Evolutionary conservation across 2,113 vertebrate genomes (phyloP), one percentile per base, ranked within the genome.

Genomic region (Nesoenas mayeri): DNA sequence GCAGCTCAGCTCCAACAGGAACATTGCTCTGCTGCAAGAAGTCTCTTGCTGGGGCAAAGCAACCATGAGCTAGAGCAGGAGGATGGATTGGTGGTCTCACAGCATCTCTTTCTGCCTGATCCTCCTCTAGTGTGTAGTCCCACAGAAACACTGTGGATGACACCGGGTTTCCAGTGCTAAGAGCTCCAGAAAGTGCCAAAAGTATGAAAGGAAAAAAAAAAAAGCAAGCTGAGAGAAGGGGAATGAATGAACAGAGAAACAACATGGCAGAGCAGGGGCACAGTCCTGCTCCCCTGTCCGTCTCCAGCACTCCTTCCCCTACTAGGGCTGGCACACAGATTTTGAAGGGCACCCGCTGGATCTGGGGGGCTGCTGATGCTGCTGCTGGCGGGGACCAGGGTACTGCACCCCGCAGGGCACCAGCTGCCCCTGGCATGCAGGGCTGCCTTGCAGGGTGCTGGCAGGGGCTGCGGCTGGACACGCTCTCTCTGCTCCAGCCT

Each of bases 371-470:
- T 34, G 42, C 15, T 12, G 51, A 11, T 42, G 79, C 29, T 1
- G 1, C 32, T 25, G 48, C 29, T 28, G 60, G 26, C 2, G 3
- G 44, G 15, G 11, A 5, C 38, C 65, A n/a, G 74, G 11, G 5
- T 26, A 16, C 32, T 1, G 1, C 51, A 6, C 5, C 22, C 15
- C 2, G 0, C 9, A 2, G 17, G 44, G 6, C 47, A 5, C 20
- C 5, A 6, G 25, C 22, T 17, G 12, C 20, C 6, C 40, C 53
- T 83, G 29, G 38, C 6, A 3, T 7, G 3, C 36, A 15, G 13
- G 36, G 48, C 58, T 60, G 38, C 31, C 40, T n/a, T 28, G 34
- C 4, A 11, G 31, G 25, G 12, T 2, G 12, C 18, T 2, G 4
- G 65, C 6, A 34, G 13, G 31, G 24, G 14, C 51, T 2, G 1